A percentile compares a stretch with the other conserved stretches of the same genome.
Conservation (phyloP, 2,797 vertebrate species). For the Muraenolepis orangiensis region DNA sequence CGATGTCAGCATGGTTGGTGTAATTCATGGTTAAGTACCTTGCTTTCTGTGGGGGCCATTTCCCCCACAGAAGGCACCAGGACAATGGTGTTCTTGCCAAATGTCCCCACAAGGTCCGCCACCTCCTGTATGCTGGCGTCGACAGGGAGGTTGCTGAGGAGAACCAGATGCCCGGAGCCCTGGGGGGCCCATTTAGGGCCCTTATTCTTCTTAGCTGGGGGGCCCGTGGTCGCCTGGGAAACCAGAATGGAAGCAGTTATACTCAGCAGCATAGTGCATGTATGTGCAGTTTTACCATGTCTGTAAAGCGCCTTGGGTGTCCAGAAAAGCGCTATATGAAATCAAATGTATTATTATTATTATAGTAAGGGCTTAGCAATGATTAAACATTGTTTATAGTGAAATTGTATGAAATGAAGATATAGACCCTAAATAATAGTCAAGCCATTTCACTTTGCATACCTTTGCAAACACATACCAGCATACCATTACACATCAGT, state of each 20-base stretch:
- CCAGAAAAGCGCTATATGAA: no score
- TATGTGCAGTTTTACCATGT: background rate
- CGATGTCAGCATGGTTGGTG: background rate
- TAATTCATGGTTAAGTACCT: no score
- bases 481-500: no score
- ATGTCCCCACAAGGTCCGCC: slow-evolving; percentile 49
- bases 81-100: slow-evolving; percentile 65
- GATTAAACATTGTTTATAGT: no score
- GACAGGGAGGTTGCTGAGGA: slow-evolving; percentile 55
- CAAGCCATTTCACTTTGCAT: no score
- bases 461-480: no score
- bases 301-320: no score
- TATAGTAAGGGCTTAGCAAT: no score
- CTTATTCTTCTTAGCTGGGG: slow-evolving; percentile 60
- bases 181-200: background rate
- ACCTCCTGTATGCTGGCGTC: slow-evolving; percentile 63
- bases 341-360: no score
- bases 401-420: no score
- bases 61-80: slow-evolving; percentile 45
- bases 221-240: slow-evolving; percentile 42
- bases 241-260: background rate
- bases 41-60: slow-evolving; percentile 41
- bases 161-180: slow-evolving; percentile 41
- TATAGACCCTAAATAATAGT: no score
- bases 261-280: background rate